A percentile compares a stretch with the other conserved stretches of the same genome.
Evolutionary conservation across 2,797 vertebrate species (phyloP).

Genomic region (Tachyglossus aculeatus): DNA sequence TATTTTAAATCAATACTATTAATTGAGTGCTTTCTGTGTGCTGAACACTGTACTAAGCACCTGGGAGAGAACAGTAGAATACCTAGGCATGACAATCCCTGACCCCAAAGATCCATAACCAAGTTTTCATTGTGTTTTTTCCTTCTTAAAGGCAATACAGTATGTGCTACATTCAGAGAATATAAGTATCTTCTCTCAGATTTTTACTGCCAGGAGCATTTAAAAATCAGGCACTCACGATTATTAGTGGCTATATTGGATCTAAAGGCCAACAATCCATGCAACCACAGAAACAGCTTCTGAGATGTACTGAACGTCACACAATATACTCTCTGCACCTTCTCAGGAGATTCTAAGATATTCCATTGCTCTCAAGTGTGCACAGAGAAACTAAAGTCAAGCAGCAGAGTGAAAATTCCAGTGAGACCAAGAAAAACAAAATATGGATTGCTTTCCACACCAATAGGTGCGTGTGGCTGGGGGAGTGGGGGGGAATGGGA

Average conservation of each 20-base stretch:
- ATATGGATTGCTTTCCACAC: conserved; percentile 15
- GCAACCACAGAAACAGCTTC: not conserved
- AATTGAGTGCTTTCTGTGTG: too few relatives aligned
- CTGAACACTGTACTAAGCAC: too few relatives aligned
- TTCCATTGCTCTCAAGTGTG: not conserved
- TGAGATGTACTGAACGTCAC: not conserved
- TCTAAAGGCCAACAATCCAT: not conserved
- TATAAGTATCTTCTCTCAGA: not conserved
- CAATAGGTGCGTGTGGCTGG: too few relatives aligned
- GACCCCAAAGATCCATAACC: not conserved
- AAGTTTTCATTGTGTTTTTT: not conserved
- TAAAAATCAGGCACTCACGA: not conserved
- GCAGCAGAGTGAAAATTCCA: not conserved
- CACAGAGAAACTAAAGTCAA: not conserved
- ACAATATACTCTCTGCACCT: not conserved
- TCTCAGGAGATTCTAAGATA: conserved; percentile 12
- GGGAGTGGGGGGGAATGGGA: too few relatives aligned
- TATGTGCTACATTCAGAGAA: not conserved
- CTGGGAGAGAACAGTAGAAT: not conserved
- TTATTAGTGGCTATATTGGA: not conserved
- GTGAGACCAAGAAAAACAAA: not conserved
- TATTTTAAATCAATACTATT: too few relatives aligned
- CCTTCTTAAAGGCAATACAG: not conserved
- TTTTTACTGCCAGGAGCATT: not conserved
- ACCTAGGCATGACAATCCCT: not conserved